Conservation (phyloP, 2,888 invertebrate species). For the Coleophora flavipennella region DNA sequence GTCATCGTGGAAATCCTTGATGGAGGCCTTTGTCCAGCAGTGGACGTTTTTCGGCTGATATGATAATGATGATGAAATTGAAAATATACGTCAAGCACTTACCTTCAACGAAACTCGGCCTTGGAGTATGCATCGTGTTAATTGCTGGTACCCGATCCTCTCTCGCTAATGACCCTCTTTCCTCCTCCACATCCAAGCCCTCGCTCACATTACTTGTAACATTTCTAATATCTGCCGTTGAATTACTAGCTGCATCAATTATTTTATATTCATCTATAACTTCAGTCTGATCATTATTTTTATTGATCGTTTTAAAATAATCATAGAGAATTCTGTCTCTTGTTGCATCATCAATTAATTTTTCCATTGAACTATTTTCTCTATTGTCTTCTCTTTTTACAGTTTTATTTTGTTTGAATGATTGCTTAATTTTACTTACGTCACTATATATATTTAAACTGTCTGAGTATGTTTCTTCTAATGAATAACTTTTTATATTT, state of each 20-base stretch:
- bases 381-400: slow-evolving; percentile 12
- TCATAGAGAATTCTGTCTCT: slow-evolving; percentile 52
- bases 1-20: too few relatives aligned
- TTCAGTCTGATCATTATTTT: slow-evolving; percentile 20
- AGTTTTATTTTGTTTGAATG: slow-evolving; percentile 7
- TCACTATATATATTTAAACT: slow-evolving; percentile 7
- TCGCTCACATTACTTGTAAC: slow-evolving; percentile 9
- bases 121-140: slow-evolving; percentile 26
- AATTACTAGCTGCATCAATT: slow-evolving; percentile 12
- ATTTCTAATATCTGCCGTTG: slow-evolving; percentile 11
- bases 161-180: slow-evolving; percentile 29
- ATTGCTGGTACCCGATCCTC: slow-evolving; percentile 26
- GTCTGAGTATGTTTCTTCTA: slow-evolving; percentile 14
- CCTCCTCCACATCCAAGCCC: slow-evolving; percentile 4
- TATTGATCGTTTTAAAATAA: slow-evolving; percentile 53
- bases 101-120: slow-evolving; percentile 32
- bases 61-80: not conserved
- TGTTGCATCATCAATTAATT: slow-evolving; percentile 49
- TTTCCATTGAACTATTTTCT: slow-evolving; percentile 43
- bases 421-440: too few relatives aligned
- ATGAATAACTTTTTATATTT: slow-evolving; percentile 15
- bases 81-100: slow-evolving; percentile 16
- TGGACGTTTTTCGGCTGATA: too few relatives aligned
- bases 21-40: too few relatives aligned
- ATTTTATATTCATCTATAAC: slow-evolving; percentile 12